Base-by-base conservation (phyloP, 2,888 invertebrate genomes). In the Drosophila meridionalis region DNA sequence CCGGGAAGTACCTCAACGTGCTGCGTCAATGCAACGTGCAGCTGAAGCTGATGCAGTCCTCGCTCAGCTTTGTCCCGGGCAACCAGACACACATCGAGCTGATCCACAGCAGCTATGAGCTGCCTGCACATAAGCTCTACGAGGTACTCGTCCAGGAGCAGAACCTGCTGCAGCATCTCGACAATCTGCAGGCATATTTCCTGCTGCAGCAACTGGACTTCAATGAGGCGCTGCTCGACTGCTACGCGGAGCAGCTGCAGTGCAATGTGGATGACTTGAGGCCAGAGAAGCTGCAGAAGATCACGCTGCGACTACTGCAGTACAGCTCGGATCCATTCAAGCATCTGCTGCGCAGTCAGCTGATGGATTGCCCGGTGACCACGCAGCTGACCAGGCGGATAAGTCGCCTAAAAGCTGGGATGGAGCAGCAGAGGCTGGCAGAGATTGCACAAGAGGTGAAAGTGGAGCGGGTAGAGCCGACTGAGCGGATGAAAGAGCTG, bases 1-100 rank as follows among this genome's bases (percentile, higher is more conserved):
- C 86, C 0, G 88, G 87, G 0, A 87, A 88, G 57, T 88, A 86
- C 48, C 61, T 87, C 0, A 86, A 84, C 43, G 73, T 87, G 3
- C 56, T 87, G 65, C 71, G 78, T 0, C 83, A 86, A n/a, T 84
- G 88, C 56, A 82, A 86, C n/a, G 79, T 78, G 2, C 45, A 66
- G 2, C n/a, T 87, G 71, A 56, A 59, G 20, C 56, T 87, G 30
- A 66, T 83, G 70, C 82, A 81, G 62, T 34, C 50, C 3, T 43
- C 69, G 8, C 71, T 87, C 0, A 62, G 5, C 5, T 87, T 76
- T 45, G 47, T 36, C n/a, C 77, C 79, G 1, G 55, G 45, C 0
- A 67, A 71, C 4, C 45, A 56, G 34, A 26, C 26, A 0, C 69
- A 86, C 38, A 34, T 63, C 34, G 65, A 64, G 32, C 32, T 76